Conservation (phyloP, 2,113 vertebrate species). For the Struthidea cinerea region DNA sequence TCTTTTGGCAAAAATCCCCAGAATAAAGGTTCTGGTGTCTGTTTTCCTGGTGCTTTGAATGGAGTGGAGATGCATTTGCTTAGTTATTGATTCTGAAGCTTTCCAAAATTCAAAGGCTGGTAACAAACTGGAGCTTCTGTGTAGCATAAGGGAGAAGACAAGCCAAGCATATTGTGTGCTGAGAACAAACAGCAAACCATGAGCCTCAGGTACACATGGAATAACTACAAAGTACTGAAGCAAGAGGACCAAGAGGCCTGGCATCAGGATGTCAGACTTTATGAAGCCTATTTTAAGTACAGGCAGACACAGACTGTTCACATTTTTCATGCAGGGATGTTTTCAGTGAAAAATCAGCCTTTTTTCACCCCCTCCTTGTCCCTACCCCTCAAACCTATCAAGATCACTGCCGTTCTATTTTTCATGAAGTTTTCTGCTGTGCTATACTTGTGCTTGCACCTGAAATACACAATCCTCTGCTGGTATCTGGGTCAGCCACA, state of each 20-base stretch:
- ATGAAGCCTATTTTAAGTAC: background rate
- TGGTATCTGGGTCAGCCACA: conserved; percentile 30
- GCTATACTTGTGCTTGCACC: background rate
- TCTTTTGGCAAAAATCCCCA: background rate
- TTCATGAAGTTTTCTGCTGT: background rate
- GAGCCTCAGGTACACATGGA: background rate
- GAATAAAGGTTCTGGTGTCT: background rate
- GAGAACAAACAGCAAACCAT: background rate
- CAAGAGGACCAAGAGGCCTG: background rate
- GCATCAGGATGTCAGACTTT: background rate
- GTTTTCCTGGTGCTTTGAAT: background rate
- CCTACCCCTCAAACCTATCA: background rate
- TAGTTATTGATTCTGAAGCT: background rate
- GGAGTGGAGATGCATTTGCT: background rate
- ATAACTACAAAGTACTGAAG: background rate
- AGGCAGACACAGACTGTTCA: background rate
- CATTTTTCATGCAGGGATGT: background rate
- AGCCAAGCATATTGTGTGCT: background rate
- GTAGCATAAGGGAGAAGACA: background rate
- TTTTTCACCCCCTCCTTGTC: background rate
- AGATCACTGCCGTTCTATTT: background rate
- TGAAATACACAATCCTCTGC: background rate
- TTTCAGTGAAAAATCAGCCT: background rate
- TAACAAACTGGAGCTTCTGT: background rate
- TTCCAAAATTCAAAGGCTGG: background rate